These are phyloP conservation scores for Cephalophus harveyi DNA, from an alignment of 2,113 vertebrate genomes.

Conservation along the genomic window DNA sequence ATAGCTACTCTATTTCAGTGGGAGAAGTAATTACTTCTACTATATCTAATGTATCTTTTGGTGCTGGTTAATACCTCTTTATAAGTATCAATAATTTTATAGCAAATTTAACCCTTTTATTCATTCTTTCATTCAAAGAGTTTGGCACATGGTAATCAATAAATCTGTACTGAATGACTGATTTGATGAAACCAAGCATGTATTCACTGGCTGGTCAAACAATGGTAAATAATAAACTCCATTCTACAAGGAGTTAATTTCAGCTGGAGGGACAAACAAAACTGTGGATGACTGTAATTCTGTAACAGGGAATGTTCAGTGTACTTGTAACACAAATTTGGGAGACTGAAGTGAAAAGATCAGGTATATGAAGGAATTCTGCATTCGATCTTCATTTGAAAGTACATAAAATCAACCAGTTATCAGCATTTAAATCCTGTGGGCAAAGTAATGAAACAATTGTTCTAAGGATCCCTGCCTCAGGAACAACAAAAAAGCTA, in stretches of 20 bases:
- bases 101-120: background rate
- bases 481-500: background rate
- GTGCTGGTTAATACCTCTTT: background rate
- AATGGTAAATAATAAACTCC: background rate
- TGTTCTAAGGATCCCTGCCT: background rate
- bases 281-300: background rate
- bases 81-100: background rate
- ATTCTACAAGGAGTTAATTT: background rate
- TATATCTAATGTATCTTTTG: background rate
- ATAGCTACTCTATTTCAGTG: background rate
- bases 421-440: background rate
- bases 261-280: background rate
- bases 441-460: background rate
- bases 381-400: background rate
- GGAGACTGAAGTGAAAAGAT: background rate
- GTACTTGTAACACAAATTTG: background rate
- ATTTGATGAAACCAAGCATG: background rate
- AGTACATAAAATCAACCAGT: background rate
- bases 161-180: background rate
- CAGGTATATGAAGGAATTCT: background rate
- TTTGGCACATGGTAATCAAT: background rate
- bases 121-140: background rate
- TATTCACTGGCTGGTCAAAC: background rate
- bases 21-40: background rate
- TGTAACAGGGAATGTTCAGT: background rate